Percentiles rank a stretch among this genome's conserved stretches.
These are phyloP conservation scores for Vombatus ursinus DNA, from an alignment of 2,113 vertebrate species.

Conservation along the genomic window DNA sequence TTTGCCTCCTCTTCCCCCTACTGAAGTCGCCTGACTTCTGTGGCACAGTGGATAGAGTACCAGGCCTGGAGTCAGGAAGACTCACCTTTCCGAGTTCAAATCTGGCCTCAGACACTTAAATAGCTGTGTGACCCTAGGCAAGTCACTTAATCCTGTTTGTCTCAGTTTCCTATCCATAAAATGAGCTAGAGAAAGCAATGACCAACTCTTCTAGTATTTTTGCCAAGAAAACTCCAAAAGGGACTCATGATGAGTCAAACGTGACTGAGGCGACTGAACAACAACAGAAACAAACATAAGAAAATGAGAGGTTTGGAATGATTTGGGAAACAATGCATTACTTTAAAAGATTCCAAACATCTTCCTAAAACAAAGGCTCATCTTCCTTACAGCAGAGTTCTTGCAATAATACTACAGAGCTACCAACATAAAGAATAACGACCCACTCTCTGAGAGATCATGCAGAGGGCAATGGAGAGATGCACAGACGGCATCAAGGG, in stretches of 20 bases:
- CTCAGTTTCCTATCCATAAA: background rate
- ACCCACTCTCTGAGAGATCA: background rate
- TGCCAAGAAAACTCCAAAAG: too few relatives aligned
- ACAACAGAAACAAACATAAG: background rate
- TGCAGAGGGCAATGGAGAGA: background rate
- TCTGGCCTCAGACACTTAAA: too few relatives aligned
- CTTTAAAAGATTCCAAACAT: background rate
- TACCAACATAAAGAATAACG: background rate
- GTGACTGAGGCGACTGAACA: too few relatives aligned
- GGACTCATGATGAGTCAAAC: too few relatives aligned
- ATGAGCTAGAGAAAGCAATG: background rate
- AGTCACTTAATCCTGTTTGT: too few relatives aligned
- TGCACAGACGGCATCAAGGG: background rate
- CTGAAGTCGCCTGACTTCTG: background rate
- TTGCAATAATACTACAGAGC: background rate
- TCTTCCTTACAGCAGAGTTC: background rate
- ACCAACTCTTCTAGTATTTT: too few relatives aligned
- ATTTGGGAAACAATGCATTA: background rate
- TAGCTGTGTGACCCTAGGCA: too few relatives aligned
- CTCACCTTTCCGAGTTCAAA: too few relatives aligned
- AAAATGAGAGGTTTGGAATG: background rate
- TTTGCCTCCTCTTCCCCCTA: too few relatives aligned
- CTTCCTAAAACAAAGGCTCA: background rate
- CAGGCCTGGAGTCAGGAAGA: too few relatives aligned
- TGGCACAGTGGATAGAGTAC: too few relatives aligned